phyloP scores from a whole-genome alignment of 2,888 invertebrate species.

The Lasioglossum malachurum region DNA sequence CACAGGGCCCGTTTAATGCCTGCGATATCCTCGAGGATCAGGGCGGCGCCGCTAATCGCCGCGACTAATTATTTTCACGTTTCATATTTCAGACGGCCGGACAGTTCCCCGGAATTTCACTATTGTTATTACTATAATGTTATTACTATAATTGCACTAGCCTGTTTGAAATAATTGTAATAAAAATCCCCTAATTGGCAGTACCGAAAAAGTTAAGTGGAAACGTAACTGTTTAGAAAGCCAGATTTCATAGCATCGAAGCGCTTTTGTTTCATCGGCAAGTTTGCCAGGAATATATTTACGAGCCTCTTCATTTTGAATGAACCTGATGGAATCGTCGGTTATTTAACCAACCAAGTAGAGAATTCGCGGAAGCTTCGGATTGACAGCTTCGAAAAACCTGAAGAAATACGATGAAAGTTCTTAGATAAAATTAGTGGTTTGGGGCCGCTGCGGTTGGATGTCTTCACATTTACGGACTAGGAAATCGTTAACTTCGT shows the following conservation, averaged over 20 bases:
- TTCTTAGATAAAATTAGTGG: conserved; percentile 10
- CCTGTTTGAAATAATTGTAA: background rate
- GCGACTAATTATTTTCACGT: conserved; percentile 50
- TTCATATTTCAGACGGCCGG: conserved; percentile 29
- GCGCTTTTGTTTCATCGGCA: background rate
- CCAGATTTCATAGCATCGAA: background rate
- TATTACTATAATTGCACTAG: no score
- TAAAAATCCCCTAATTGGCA: background rate
- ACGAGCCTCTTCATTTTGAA: background rate
- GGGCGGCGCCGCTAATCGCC: conserved; percentile 29
- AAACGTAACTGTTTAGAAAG: background rate
- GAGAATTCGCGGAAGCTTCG: background rate
- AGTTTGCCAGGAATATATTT: background rate
- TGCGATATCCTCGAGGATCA: conserved; percentile 1
- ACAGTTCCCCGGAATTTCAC: background rate
- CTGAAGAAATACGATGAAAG: conserved; percentile 5
- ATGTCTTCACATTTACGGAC: background rate
- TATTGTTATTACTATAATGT: no score
- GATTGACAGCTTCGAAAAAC: background rate
- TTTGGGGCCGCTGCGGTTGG: conserved; percentile 1
- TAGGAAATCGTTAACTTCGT: conserved; percentile 9
- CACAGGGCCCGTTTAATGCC: conserved; percentile 21
- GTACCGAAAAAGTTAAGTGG: background rate
- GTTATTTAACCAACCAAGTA: background rate
- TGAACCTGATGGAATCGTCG: background rate